These are phyloP conservation scores for Lordiphosa stackelbergi DNA, from an alignment of 1,140 invertebrate genomes.

Conservation along the genomic window DNA sequence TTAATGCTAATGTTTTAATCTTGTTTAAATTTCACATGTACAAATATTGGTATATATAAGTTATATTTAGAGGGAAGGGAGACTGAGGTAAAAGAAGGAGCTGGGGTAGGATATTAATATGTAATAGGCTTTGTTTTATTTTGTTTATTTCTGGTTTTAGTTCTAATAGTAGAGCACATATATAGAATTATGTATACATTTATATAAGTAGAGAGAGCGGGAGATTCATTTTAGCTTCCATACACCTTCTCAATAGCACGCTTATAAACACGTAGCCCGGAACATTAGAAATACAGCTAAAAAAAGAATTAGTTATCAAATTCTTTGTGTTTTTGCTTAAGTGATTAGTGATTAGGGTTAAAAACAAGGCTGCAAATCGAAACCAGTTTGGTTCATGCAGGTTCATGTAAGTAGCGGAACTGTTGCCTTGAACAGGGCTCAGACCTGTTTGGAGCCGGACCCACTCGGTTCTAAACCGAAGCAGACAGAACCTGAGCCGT, in stretches of 20 bases:
- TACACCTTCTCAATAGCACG: constrained; percentile 15
- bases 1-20: constrained; percentile 22
- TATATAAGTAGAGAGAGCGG: constrained; percentile 29
- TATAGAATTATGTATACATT: constrained; percentile 66
- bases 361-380: too few species aligned
- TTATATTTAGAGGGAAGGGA: constrained; percentile 31
- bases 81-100: constrained; percentile 4
- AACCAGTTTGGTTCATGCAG: too few species aligned
- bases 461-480: too few species aligned
- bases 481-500: too few species aligned
- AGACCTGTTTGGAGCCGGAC: too few species aligned
- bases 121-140: constrained; percentile 36
- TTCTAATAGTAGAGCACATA: constrained; percentile 52
- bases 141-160: constrained; percentile 21
- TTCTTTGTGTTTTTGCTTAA: too few species aligned
- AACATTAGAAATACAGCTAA: constrained; percentile 10
- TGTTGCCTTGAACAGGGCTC: too few species aligned
- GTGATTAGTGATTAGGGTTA: too few species aligned
- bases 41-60: constrained; percentile 69
- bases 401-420: too few species aligned
- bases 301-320: too few species aligned
- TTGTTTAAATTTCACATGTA: constrained; percentile 49
- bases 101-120: too few species aligned
- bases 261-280: constrained; percentile 3
- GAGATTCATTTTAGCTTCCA: constrained; percentile 11